Base-by-base conservation (phyloP, 2,797 vertebrate genomes). In the Alexandromys oeconomus region DNA sequence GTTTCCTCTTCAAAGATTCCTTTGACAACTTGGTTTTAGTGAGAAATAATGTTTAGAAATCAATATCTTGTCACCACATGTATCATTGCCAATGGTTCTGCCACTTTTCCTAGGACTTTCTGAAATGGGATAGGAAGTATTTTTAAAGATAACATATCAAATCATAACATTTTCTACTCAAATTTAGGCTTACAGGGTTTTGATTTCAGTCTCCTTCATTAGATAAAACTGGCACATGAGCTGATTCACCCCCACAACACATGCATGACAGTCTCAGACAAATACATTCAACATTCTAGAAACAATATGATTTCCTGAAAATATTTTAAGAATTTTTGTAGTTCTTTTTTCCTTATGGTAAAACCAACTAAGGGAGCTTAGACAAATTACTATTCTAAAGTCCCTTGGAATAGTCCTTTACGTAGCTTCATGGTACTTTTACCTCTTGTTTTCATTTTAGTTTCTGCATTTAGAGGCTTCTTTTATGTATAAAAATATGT, bases 381-480 rank as follows among this genome's bases (percentile, higher is more conserved):
- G 61, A 78, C 71, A 74, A 78, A 92, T 95, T n/a, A 93, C 40
- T 69, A 12, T 86, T 79, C 79, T 63, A 77, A 89, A 54, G 40
- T 87, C 48, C 51, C 37, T 94, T 76, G 65, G 43, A 48, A 77
- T 86, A 85, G 65, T 69, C 63, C 34, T 85, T 34, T 48, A n/a
- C 34, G 71, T 27, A 69, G 31, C 51, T 74, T 96, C n/a, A 65
- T 67, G 40, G 87, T 46, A 46, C n/a, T 40, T 73, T 54, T 69
- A 17, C 13, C 91, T 94, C 92, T 71, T 61, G 25, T 81, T 93
- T 95, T 87, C 27, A 76, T 87, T 92, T 86, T 76, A 5, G 6
- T 67, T 88, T 79, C 80, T 37, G 19, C 11, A 40, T 69, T 63
- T 71, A 86, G 54, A 69, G 61, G 69, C n/a, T 80, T 23, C 19